Evolutionary conservation across 2,888 invertebrate genomes (phyloP).

Genomic region (Pollenia griseotomentosa): DNA sequence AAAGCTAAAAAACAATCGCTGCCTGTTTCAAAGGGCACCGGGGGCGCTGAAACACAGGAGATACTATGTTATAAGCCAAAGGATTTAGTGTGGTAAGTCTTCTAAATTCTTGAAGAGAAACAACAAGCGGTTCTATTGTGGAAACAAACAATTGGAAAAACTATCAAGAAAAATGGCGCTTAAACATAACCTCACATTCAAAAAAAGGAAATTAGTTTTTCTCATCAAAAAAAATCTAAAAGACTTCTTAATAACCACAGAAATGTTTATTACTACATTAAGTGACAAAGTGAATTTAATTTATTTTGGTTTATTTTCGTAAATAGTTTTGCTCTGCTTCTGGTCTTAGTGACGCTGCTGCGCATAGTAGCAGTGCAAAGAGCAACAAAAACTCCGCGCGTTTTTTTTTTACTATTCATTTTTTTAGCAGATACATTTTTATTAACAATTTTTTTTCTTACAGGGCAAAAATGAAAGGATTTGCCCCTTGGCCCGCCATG

Average conservation of each 20-base stretch:
- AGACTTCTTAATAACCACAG: neutral
- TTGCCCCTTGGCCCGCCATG: slow-evolving; percentile 98
- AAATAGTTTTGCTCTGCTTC: slow-evolving; percentile 5
- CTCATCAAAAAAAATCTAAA: neutral
- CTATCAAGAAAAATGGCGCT: slow-evolving; percentile 72
- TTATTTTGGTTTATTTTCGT: neutral
- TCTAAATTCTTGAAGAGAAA: slow-evolving; percentile 31
- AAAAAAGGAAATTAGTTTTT: neutral
- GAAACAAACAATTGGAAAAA: slow-evolving; percentile 15
- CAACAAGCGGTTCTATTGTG: slow-evolving; percentile 32
- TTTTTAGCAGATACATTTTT: slow-evolving; percentile 28
- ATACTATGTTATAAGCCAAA: slow-evolving; percentile 82
- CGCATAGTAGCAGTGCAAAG: neutral
- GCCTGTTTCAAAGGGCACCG: slow-evolving; percentile 72
- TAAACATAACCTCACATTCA: slow-evolving; percentile 73
- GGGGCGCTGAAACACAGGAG: slow-evolving; percentile 77
- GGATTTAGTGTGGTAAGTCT: slow-evolving; percentile 82
- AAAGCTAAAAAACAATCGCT: slow-evolving; percentile 82
- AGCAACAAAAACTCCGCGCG: slow-evolving; percentile 76
- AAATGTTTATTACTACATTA: neutral
- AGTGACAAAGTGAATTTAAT: neutral
- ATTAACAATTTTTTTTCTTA: slow-evolving; percentile 81
- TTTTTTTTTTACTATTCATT: slow-evolving; percentile 68
- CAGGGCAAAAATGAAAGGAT: slow-evolving; percentile 99
- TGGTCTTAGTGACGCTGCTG: slow-evolving; percentile 3